phyloP scores from a whole-genome alignment of 1,140 invertebrate species.

The Megalopta genalis region DNA sequence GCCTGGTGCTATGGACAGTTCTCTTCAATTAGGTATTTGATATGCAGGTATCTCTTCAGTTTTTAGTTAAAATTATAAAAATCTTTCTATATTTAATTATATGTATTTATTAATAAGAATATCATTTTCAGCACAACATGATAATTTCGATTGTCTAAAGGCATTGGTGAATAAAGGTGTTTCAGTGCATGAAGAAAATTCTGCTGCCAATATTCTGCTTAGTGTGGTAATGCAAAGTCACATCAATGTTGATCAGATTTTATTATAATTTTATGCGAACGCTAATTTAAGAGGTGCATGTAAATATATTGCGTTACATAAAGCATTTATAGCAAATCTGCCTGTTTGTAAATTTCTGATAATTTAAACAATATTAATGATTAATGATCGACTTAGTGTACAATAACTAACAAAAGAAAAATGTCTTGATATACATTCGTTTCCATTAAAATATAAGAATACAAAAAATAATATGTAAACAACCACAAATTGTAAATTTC shows the following conservation, averaged over 20 bases:
- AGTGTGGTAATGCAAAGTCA: conserved; percentile 88
- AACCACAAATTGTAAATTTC: no score
- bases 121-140: conserved; percentile 82
- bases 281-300: conserved; percentile 85
- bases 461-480: neutral
- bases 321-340: conserved; percentile 83
- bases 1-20: no score
- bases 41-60: conserved; percentile 83
- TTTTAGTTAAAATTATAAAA: neutral
- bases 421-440: conserved; percentile 4
- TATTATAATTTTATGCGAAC: conserved; percentile 84
- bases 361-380: conserved; percentile 80
- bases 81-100: neutral
- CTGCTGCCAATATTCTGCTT: conserved; percentile 88
- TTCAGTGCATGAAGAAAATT: conserved; percentile 79
- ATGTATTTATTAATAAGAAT: neutral
- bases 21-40: conserved; percentile 85
- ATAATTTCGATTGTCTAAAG: conserved; percentile 83
- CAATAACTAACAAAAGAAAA: conserved; percentile 75
- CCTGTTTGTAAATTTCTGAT: conserved; percentile 83
- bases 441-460: conserved; percentile 10
- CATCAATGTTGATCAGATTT: conserved; percentile 82
- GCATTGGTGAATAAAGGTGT: conserved; percentile 81
- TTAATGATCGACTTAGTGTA: conserved; percentile 79
- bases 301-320: conserved; percentile 89